Conservation (phyloP, 2,888 invertebrate genomes). For the Raillietiella orientalis region DNA sequence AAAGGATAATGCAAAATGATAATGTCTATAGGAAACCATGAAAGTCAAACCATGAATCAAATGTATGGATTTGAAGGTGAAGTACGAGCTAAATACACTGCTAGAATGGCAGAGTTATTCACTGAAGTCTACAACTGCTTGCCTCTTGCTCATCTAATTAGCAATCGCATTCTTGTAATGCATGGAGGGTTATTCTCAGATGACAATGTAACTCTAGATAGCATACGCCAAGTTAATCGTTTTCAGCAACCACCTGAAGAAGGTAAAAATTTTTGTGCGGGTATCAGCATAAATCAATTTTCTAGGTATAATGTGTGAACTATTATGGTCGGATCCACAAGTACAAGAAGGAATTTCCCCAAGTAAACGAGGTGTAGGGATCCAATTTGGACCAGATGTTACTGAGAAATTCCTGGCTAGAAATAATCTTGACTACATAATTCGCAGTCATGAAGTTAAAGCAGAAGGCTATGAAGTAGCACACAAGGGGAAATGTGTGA, state of each 20-base stretch:
- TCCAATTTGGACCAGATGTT: slow-evolving; percentile 94
- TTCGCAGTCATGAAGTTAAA: slow-evolving; percentile 92
- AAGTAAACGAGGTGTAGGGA: slow-evolving; percentile 88
- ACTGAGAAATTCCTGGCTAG: slow-evolving; percentile 46
- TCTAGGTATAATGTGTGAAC: slow-evolving; percentile 65
- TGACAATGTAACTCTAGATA: slow-evolving; percentile 70
- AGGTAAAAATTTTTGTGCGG: slow-evolving; percentile 18
- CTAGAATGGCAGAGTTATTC: slow-evolving; percentile 85
- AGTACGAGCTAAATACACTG: slow-evolving; percentile 76
- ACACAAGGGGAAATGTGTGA: slow-evolving; percentile 83
- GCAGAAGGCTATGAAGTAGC: slow-evolving; percentile 79
- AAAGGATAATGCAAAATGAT: not conserved
- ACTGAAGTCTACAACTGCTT: slow-evolving; percentile 96
- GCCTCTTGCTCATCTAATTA: slow-evolving; percentile 82
- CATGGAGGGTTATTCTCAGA: slow-evolving; percentile 90
- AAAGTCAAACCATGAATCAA: slow-evolving; percentile 91
- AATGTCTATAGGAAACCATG: slow-evolving; percentile 64
- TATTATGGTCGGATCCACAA: slow-evolving; percentile 96
- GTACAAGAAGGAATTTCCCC: slow-evolving; percentile 54
- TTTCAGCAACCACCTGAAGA: slow-evolving; percentile 92
- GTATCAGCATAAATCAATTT: too few relatives aligned
- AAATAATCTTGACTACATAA: slow-evolving; percentile 71
- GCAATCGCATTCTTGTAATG: slow-evolving; percentile 56
- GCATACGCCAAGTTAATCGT: slow-evolving; percentile 56
- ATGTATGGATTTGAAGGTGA: slow-evolving; percentile 99